Conservation (phyloP, 2,797 vertebrate genomes). For the Buphagus erythrorhynchus region DNA sequence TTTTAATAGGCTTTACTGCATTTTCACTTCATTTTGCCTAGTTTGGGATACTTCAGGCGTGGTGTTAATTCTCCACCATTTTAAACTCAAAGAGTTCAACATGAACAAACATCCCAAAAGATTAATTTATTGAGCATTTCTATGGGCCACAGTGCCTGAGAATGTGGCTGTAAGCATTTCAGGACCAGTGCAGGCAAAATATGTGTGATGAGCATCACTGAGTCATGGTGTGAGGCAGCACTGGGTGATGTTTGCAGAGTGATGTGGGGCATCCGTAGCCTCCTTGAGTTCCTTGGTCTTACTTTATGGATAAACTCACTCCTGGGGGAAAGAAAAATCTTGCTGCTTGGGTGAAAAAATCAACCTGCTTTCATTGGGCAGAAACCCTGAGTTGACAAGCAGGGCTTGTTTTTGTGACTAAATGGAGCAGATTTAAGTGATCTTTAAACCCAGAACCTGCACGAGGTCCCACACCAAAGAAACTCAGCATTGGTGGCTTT, state of each 20-base stretch:
- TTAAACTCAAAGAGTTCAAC: neutral
- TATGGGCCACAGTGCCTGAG: neutral
- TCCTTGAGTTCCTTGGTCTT: neutral
- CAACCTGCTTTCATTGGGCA: neutral
- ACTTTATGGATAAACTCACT: neutral
- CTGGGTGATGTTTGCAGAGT: neutral
- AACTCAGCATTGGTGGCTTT: neutral
- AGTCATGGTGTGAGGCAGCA: neutral
- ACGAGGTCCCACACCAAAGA: neutral
- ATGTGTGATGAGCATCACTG: neutral
- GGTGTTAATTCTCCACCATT: neutral
- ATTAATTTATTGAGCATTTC: neutral
- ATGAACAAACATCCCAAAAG: neutral
- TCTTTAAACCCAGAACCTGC: neutral
- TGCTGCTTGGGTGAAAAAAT: neutral
- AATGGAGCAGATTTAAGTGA: neutral
- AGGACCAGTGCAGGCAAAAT: neutral
- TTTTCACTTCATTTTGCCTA: neutral
- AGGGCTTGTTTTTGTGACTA: neutral
- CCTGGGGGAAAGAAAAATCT: neutral
- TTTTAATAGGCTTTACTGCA: neutral
- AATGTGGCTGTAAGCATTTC: neutral
- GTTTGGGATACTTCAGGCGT: neutral
- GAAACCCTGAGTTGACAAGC: neutral
- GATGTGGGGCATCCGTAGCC: neutral